Conservation (phyloP, 2,113 vertebrate species). For the Myrmophylax atrothorax region DNA sequence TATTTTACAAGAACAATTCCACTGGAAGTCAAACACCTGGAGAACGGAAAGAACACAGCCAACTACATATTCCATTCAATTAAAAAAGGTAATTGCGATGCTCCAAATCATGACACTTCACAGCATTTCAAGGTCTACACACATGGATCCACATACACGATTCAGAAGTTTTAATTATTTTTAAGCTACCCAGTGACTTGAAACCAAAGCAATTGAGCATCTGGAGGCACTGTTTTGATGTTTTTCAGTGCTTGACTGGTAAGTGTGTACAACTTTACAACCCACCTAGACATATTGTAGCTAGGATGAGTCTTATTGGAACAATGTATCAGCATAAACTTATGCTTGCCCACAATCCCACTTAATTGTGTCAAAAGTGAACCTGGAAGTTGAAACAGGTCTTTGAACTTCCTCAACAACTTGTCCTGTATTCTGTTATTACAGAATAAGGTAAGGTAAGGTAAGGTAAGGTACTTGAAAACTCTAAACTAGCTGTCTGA, state of each 20-base stretch:
- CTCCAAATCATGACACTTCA: neutral
- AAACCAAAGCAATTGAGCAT: neutral
- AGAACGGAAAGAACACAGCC: neutral
- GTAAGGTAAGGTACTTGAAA: too few species aligned
- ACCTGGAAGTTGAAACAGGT: neutral
- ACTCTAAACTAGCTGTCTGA: neutral
- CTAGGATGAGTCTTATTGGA: neutral
- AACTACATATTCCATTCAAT: neutral
- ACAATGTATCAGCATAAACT: neutral
- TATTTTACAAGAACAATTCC: neutral
- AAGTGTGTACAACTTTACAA: neutral
- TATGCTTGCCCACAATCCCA: neutral
- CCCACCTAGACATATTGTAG: neutral
- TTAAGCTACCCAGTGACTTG: neutral
- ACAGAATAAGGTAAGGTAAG: fast-evolving
- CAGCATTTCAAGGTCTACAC: neutral
- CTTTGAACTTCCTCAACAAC: neutral
- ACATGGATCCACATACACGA: neutral
- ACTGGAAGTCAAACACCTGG: neutral
- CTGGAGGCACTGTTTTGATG: neutral
- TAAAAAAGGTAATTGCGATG: neutral
- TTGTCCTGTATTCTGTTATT: neutral
- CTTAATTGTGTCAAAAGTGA: neutral
- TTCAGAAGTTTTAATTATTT: neutral
- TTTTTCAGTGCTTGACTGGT: neutral